Evolutionary conservation across 2,888 invertebrate genomes (phyloP).

Genomic region (Cristatella mucedo): DNA sequence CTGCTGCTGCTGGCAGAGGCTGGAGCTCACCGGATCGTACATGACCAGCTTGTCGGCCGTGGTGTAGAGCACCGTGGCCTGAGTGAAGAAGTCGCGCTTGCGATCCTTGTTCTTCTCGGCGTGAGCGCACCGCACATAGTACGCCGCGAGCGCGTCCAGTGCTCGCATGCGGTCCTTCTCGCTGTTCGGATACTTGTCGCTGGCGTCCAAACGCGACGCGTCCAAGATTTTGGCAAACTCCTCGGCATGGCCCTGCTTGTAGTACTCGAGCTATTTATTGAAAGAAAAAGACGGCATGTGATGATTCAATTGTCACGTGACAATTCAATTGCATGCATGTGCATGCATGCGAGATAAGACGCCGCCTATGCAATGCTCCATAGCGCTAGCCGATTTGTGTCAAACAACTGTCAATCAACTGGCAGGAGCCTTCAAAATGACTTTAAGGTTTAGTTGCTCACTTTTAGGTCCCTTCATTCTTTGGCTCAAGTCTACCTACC

Average conservation of each 20-base stretch:
- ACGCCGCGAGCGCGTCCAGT: constrained; percentile 90
- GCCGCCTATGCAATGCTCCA: too few relatives aligned
- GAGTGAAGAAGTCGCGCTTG: constrained; percentile 70
- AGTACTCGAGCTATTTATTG: constrained; percentile 92
- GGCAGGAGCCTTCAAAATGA: too few relatives aligned
- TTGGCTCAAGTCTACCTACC: too few relatives aligned
- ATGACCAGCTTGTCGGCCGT: constrained; percentile 98
- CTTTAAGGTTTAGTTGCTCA: too few relatives aligned
- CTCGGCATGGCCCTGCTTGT: constrained; percentile 74
- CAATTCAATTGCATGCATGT: too few relatives aligned
- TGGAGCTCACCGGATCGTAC: constrained; percentile 78
- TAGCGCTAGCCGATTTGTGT: too few relatives aligned
- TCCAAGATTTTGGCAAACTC: constrained; percentile 90
- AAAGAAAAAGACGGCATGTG: too few relatives aligned
- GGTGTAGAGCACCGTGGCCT: constrained; percentile 85
- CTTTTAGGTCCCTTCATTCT: too few relatives aligned
- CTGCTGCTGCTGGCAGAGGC: too few relatives aligned
- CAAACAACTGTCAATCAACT: too few relatives aligned
- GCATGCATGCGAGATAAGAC: too few relatives aligned
- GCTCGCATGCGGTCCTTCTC: constrained; percentile 96
- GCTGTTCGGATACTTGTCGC: constrained; percentile 48
- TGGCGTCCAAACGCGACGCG: constrained; percentile 50
- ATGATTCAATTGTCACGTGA: too few relatives aligned
- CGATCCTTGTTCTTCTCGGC: constrained; percentile 82
- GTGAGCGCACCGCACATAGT: constrained; percentile 62